These are phyloP conservation scores for Furcifer pardalis DNA, from an alignment of 2,797 vertebrate species.

Conservation along the genomic window DNA sequence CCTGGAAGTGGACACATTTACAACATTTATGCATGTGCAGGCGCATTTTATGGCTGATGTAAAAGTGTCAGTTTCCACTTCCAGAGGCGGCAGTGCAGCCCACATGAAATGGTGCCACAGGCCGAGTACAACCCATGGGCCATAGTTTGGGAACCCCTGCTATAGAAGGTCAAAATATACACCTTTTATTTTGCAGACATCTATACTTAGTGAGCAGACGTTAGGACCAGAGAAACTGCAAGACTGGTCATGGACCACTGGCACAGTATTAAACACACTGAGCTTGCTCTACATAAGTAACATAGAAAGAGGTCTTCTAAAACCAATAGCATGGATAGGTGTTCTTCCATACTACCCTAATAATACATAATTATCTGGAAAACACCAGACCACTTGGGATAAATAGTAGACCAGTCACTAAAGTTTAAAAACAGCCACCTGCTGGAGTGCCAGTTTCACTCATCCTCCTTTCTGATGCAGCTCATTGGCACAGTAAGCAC, in stretches of 20 bases:
- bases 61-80: too few species aligned
- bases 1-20: too few species aligned
- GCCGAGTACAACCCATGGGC: too few species aligned
- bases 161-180: neutral
- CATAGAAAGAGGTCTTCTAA: neutral
- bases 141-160: too few species aligned
- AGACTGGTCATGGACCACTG: neutral
- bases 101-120: too few species aligned
- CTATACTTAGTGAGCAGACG: neutral
- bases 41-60: too few species aligned
- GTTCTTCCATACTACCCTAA: neutral
- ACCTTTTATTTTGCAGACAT: neutral
- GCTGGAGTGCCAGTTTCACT: neutral
- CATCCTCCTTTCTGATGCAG: neutral
- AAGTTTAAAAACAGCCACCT: neutral
- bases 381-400: too few species aligned
- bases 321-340: neutral
- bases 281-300: neutral
- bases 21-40: too few species aligned
- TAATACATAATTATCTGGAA: too few species aligned
- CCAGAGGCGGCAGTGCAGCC: too few species aligned
- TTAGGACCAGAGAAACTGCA: neutral
- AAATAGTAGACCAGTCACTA: too few species aligned
- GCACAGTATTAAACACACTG: too few species aligned
- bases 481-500: neutral